phyloP scores from a whole-genome alignment of 1,140 invertebrate genomes.

The Caenorhabditis inopinata region DNA sequence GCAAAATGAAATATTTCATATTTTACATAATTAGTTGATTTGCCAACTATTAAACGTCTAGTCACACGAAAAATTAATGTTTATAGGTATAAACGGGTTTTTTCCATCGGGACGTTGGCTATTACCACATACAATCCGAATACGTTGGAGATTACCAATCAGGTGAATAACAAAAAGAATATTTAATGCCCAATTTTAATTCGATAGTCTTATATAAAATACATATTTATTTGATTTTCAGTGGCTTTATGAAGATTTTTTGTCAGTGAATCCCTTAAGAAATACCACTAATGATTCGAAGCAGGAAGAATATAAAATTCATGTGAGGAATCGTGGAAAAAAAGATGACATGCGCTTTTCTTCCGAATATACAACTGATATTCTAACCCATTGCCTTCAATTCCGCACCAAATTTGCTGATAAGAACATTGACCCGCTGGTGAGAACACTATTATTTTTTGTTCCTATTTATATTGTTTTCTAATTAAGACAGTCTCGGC shows the following conservation, averaged over 20 bases:
- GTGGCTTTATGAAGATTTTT: constrained; percentile 71
- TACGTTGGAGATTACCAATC: constrained; percentile 91
- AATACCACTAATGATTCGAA: constrained; percentile 17
- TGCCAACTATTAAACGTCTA: no score
- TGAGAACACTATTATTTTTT: constrained; percentile 34
- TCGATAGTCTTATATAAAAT: constrained; percentile 68
- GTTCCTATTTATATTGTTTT: constrained; percentile 50
- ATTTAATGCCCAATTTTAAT: no score
- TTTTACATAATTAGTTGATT: no score
- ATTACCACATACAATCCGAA: constrained; percentile 95
- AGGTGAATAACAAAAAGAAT: no score
- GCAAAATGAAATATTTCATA: no score
- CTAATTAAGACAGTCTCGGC: constrained; percentile 79
- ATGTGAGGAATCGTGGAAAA: constrained; percentile 15
- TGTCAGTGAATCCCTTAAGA: constrained; percentile 68
- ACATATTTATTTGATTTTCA: constrained; percentile 59
- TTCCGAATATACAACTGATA: constrained; percentile 87
- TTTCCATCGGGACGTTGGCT: constrained; percentile 89
- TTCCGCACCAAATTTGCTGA: constrained; percentile 67
- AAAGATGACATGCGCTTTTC: constrained; percentile 90
- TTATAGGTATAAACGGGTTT: constrained; percentile 88
- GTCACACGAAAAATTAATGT: constrained; percentile 31
- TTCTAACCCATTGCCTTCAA: constrained; percentile 88
- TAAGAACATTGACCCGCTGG: constrained; percentile 49
- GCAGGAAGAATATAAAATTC: constrained; percentile 20